Conservation (phyloP, 2,113 vertebrate genomes). For the Triplophysa rosa region DNA sequence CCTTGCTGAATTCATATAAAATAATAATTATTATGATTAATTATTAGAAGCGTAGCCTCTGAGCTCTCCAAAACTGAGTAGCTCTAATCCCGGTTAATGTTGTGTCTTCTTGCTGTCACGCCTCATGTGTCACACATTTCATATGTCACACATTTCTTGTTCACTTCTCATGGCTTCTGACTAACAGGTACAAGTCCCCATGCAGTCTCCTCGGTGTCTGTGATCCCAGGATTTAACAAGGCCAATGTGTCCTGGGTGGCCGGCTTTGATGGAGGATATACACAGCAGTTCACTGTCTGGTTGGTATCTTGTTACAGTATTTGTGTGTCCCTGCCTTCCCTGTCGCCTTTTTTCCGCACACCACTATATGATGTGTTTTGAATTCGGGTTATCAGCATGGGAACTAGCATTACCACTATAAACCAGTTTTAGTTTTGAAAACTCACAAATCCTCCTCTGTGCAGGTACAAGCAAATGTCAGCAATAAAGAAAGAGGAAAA, state of each 20-base stretch:
- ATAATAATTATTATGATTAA: too few species aligned
- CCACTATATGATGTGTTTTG: too few species aligned
- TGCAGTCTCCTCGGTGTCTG: slow-evolving; percentile 79
- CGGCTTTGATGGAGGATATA: slow-evolving; percentile 91
- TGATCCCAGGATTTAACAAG: slow-evolving; percentile 75
- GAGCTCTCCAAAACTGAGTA: slow-evolving; percentile 3
- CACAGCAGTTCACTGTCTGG: slow-evolving; percentile 95
- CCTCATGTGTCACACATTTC: slow-evolving; percentile 19
- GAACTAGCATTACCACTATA: too few species aligned
- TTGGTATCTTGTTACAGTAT: slow-evolving; percentile 57
- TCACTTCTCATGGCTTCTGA: slow-evolving; percentile 54
- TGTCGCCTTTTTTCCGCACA: neutral
- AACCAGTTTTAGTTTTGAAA: neutral
- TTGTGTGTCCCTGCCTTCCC: slow-evolving; percentile 50
- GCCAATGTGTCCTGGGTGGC: slow-evolving; percentile 92
- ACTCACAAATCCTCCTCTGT: neutral
- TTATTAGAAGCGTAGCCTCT: too few species aligned
- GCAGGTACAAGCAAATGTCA: slow-evolving; percentile 80
- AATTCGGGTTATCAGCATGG: too few species aligned
- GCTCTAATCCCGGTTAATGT: neutral
- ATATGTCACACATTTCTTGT: slow-evolving; percentile 53
- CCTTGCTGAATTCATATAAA: too few species aligned
- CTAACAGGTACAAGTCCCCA: slow-evolving; percentile 92
- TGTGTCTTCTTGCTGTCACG: neutral
- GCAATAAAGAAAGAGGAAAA: slow-evolving; percentile 62